A percentile compares a stretch with the other conserved stretches of the same genome.
Evolutionary conservation across 2,797 vertebrate genomes (phyloP).

Genomic region (Lagorchestes hirsutus): DNA sequence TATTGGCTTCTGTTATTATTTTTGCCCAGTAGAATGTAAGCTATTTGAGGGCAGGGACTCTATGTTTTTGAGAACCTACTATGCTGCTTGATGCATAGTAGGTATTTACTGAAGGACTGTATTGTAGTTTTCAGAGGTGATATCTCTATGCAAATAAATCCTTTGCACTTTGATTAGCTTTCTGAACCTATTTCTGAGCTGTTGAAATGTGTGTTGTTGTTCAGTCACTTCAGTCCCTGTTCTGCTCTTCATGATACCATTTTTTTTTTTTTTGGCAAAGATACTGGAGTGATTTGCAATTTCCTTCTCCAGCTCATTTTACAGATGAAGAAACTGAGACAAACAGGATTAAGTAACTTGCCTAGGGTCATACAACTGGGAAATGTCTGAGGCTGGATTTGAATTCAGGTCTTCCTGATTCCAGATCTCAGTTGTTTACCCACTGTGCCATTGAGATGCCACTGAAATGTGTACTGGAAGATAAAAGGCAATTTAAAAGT

Average conservation of each 20-base stretch:
- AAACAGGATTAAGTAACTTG: not conserved
- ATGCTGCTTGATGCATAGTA: not conserved
- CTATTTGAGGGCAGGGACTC: not conserved
- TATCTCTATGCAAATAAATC: not conserved
- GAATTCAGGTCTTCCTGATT: not conserved
- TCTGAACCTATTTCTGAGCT: constrained; percentile 67
- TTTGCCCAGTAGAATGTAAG: not conserved
- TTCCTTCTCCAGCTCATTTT: not conserved
- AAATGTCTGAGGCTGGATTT: not conserved
- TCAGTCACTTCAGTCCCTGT: not conserved
- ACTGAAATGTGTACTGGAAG: constrained; percentile 63
- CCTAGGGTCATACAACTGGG: not conserved
- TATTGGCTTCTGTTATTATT: not conserved
- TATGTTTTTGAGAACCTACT: not conserved
- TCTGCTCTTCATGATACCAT: not conserved
- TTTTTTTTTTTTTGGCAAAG: not conserved
- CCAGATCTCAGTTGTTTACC: not conserved
- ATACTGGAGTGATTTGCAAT: not conserved
- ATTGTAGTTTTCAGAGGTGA: not conserved
- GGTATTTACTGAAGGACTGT: not conserved
- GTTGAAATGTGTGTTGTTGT: not conserved
- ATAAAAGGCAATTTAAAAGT: constrained; percentile 76
- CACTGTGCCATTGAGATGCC: not conserved
- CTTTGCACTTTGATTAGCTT: constrained; percentile 61
- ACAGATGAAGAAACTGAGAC: not conserved